Evolutionary conservation across 2,888 invertebrate species (phyloP).

Genomic region (Acleris emargana): DNA sequence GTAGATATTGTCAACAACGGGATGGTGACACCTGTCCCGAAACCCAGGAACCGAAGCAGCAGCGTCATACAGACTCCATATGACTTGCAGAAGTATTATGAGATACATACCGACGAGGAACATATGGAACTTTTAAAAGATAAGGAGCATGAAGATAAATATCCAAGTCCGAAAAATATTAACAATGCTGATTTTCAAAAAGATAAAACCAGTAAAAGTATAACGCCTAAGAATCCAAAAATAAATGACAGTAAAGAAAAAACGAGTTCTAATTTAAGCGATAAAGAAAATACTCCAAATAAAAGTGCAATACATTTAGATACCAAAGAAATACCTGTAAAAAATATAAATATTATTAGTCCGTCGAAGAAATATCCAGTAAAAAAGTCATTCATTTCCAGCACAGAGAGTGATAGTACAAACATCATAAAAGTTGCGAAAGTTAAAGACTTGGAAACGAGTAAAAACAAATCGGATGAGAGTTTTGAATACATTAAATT

Average conservation of each 20-base stretch:
- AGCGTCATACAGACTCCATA: constrained; percentile 81
- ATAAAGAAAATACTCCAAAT: constrained; percentile 63
- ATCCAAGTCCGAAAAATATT: constrained; percentile 61
- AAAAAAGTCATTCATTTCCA: constrained; percentile 72
- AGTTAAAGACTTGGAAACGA: constrained; percentile 77
- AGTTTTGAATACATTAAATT: constrained; percentile 77
- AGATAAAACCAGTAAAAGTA: constrained; percentile 54
- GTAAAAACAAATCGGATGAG: constrained; percentile 71
- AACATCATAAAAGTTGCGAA: constrained; percentile 75
- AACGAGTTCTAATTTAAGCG: constrained; percentile 57
- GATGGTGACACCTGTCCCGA: constrained; percentile 62
- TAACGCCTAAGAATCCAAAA: constrained; percentile 48
- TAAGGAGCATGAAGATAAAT: constrained; percentile 61
- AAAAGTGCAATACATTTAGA: constrained; percentile 76
- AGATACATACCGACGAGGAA: constrained; percentile 77
- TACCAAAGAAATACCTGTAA: constrained; percentile 76
- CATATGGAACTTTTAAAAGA: constrained; percentile 73
- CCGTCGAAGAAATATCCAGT: constrained; percentile 78
- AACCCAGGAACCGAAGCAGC: constrained; percentile 73
- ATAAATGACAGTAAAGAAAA: constrained; percentile 55
- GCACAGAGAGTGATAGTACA: constrained; percentile 67
- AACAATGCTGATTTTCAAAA: constrained; percentile 59
- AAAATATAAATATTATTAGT: constrained; percentile 74
- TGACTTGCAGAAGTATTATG: constrained; percentile 78
- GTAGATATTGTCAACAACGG: constrained; percentile 49